A percentile compares a stretch with the other conserved stretches of the same genome.
phyloP scores from a whole-genome alignment of 2,113 vertebrate genomes.

The Aepyceros melampus region DNA sequence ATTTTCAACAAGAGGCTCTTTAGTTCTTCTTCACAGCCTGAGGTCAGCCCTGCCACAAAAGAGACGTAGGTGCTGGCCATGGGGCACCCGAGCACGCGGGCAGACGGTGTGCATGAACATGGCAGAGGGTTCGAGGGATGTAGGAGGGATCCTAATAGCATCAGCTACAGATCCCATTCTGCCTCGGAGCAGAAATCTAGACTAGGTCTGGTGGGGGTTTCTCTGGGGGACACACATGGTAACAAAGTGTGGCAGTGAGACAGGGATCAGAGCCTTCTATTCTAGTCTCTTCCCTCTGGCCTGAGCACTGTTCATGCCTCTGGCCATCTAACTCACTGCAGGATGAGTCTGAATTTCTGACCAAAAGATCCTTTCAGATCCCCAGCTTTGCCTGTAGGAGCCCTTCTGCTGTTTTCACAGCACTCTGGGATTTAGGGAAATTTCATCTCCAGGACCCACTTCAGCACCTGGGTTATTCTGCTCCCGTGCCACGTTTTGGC shows the following conservation, averaged over 20 bases:
- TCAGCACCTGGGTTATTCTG: background rate
- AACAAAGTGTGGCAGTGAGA: background rate
- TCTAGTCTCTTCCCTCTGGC: background rate
- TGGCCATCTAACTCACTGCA: background rate
- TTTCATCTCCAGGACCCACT: background rate
- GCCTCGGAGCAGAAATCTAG: background rate
- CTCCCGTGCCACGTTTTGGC: rapidly evolving
- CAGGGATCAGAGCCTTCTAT: rapidly evolving
- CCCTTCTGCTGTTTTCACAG: background rate
- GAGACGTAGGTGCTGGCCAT: background rate
- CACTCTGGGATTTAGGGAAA: background rate
- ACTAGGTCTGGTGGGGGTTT: background rate
- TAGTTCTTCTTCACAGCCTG: background rate
- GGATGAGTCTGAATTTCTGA: background rate
- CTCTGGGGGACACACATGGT: background rate
- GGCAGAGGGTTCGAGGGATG: background rate
- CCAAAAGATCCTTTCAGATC: background rate
- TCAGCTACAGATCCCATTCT: background rate
- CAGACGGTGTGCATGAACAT: too few relatives aligned
- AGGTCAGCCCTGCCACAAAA: background rate
- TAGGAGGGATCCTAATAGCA: background rate
- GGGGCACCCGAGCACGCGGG: rapidly evolving
- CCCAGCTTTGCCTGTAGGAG: background rate
- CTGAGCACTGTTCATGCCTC: background rate
- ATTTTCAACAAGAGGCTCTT: background rate